A percentile compares a stretch with the other conserved stretches of the same genome.
These are phyloP conservation scores for Gadus macrocephalus DNA, from an alignment of 2,113 vertebrate genomes.

Conservation along the genomic window DNA sequence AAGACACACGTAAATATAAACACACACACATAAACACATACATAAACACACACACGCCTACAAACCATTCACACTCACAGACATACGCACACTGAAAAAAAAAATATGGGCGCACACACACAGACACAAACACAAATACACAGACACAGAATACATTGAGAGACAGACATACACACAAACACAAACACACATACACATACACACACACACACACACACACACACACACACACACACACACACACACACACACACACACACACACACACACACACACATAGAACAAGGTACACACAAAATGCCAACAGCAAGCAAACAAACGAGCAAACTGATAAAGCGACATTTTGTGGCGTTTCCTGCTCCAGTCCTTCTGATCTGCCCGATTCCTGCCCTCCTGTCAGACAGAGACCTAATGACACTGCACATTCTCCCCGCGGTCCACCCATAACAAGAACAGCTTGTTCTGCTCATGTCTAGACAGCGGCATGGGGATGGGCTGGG, in stretches of 20 bases:
- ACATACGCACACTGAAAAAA: no score
- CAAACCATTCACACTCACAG: no score
- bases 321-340: no score
- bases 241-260: conserved; percentile 19
- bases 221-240: not conserved
- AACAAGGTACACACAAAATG: no score
- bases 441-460: conserved; percentile 64
- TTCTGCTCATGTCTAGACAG: conserved; percentile 71
- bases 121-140: not conserved
- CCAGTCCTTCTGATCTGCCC: conserved; percentile 36
- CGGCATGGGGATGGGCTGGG: not conserved
- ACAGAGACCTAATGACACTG: conserved; percentile 54
- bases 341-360: conserved; percentile 27
- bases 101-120: not conserved
- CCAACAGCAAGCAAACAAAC: no score
- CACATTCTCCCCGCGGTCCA: conserved; percentile 55
- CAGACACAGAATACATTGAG: not conserved
- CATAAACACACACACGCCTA: no score
- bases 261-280: not conserved
- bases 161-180: conserved; percentile 11
- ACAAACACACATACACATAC: conserved; percentile 3
- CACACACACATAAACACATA: no score
- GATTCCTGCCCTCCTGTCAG: conserved; percentile 34
- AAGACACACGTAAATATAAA: no score
- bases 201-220: not conserved